phyloP scores from a whole-genome alignment of 2,797 vertebrate species.

The Enteromius thamalakanensis region DNA sequence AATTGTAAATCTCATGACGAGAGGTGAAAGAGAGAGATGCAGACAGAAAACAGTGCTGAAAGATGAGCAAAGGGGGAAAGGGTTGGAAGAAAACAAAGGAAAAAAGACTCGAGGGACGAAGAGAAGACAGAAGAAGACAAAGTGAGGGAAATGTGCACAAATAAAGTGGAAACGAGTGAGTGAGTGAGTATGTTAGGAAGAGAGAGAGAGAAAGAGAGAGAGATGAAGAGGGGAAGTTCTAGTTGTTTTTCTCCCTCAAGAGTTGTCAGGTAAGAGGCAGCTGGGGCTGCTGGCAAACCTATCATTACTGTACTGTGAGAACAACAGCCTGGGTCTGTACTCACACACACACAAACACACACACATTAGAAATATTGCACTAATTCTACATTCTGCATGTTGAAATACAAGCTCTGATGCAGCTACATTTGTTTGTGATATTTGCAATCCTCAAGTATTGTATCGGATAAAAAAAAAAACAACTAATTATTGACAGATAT shows the following conservation, averaged over 20 bases:
- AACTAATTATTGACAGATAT: background rate
- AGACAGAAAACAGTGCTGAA: conserved; percentile 22
- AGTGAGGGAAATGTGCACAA: conserved; percentile 2
- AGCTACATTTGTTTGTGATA: background rate
- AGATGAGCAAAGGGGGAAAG: conserved; percentile 37
- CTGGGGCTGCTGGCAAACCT: conserved; percentile 29
- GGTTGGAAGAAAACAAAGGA: conserved; percentile 23
- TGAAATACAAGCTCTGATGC: background rate
- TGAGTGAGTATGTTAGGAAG: background rate
- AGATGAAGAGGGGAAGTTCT: conserved; percentile 4
- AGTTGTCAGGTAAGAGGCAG: conserved; percentile 28
- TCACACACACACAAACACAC: conserved; percentile 13
- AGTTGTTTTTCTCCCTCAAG: conserved; percentile 29
- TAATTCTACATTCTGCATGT: background rate
- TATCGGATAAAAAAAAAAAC: background rate
- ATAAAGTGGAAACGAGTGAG: conserved; percentile 10
- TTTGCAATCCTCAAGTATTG: background rate
- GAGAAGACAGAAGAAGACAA: conserved; percentile 8
- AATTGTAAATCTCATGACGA: conserved; percentile 28
- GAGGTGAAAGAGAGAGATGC: conserved; percentile 22
- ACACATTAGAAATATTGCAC: background rate
- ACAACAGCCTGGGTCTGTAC: conserved; percentile 22
- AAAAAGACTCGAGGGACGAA: background rate
- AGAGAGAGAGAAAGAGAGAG: conserved; percentile 10
- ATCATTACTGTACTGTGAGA: conserved; percentile 60